Evolutionary conservation across 1,140 invertebrate species (phyloP).

Genomic region (Hylyphantes graminicola): DNA sequence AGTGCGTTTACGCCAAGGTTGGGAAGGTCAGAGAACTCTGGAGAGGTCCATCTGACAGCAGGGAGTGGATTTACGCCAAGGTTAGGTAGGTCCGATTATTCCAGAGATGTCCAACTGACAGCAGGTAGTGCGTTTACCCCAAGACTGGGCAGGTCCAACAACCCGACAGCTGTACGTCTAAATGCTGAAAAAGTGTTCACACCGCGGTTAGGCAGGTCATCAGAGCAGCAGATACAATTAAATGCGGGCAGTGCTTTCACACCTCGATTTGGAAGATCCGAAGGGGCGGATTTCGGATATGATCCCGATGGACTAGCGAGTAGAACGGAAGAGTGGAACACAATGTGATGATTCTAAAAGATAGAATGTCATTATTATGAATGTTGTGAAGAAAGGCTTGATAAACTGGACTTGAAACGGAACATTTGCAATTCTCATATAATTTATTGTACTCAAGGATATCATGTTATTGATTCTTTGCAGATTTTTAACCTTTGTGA

Average conservation of each 20-base stretch:
- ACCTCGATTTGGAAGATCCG: slow-evolving; percentile 25
- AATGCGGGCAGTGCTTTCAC: slow-evolving; percentile 33
- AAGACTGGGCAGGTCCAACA: slow-evolving; percentile 2
- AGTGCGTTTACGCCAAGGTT: slow-evolving; percentile 24
- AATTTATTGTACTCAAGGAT: no score
- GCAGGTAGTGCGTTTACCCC: slow-evolving; percentile 48
- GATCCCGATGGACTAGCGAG: no score
- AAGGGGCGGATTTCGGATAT: no score
- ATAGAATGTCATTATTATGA: no score
- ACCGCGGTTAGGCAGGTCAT: slow-evolving; percentile 32
- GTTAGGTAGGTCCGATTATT: neutral
- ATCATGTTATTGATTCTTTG: no score
- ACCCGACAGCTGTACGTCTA: slow-evolving; percentile 1
- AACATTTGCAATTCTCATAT: no score
- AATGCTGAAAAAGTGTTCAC: slow-evolving; percentile 46
- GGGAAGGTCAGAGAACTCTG: neutral
- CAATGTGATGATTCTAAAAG: no score
- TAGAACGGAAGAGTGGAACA: no score
- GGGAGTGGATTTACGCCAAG: slow-evolving; percentile 42
- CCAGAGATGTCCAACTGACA: slow-evolving; percentile 20
- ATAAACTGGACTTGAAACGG: no score
- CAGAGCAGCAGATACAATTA: neutral
- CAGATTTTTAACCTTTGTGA: no score
- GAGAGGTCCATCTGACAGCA: slow-evolving; percentile 29
- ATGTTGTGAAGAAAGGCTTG: no score